These are phyloP conservation scores for Zosterops lateralis DNA, from an alignment of 2,113 vertebrate species.

Conservation along the genomic window DNA sequence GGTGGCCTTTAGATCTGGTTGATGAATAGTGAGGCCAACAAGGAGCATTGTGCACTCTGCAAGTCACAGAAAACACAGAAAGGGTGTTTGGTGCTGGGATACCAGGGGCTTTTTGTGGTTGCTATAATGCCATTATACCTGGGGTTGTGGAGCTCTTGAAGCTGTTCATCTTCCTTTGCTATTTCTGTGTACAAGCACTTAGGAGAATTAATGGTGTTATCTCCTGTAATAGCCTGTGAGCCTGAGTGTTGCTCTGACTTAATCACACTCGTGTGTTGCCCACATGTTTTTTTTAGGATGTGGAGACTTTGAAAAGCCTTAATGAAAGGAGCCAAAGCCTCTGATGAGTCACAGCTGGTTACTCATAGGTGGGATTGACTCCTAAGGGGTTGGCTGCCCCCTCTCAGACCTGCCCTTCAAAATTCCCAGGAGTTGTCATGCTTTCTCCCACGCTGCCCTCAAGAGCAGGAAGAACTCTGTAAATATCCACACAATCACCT, in stretches of 20 bases:
- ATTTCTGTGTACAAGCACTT: neutral
- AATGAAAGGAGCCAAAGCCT: slow-evolving; percentile 17
- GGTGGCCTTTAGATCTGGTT: neutral
- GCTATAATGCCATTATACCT: neutral
- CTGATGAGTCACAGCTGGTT: slow-evolving; percentile 27
- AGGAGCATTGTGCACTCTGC: neutral
- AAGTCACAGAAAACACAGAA: neutral
- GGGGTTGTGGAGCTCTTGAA: neutral
- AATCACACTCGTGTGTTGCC: neutral
- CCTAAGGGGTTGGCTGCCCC: neutral
- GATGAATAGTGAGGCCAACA: neutral
- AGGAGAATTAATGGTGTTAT: neutral
- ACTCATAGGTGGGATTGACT: slow-evolving; percentile 26
- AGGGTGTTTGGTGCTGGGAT: neutral
- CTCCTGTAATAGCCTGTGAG: neutral
- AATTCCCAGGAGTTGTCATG: neutral
- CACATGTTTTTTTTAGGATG: neutral
- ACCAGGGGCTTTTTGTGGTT: neutral
- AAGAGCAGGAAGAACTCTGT: neutral
- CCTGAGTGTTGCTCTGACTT: neutral
- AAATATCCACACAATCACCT: neutral
- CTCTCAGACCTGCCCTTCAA: neutral
- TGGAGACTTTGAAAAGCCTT: slow-evolving; percentile 11
- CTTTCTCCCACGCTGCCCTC: neutral
- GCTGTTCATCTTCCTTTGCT: neutral